Evolutionary conservation across 2,113 vertebrate species (phyloP), one percentile per base, ranked within the genome.

Genomic region (Salvelinus alpinus): DNA sequence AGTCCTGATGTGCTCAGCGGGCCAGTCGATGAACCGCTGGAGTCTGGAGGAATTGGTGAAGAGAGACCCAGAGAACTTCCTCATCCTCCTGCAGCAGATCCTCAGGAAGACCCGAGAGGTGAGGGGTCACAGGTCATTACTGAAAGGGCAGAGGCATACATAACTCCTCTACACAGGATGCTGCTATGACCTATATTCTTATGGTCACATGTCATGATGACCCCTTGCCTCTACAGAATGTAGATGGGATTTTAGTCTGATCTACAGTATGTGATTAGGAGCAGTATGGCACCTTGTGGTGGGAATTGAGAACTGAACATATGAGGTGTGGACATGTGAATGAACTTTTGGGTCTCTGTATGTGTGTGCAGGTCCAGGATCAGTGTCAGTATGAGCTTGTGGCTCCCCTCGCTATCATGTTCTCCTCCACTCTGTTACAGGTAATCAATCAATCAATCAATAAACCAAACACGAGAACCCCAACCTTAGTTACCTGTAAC

Each of bases 1-100:
- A 89, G 88, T 88, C 72, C 76, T 89, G 81, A 88, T 87, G 72
- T 88, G 87, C 78, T 4, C 89, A 87, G 95, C 94, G 0, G 96
- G 96, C 62, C 94, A 97, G 88, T 97, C 97, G 65, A 95, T 99
- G 91, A 99, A 98, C 86, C 96, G 96, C 82, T 99, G 97, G 97
- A 98, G 95, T 83, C 90, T 99, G 65, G 97, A 97, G 88, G 97
- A 99, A 87, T 89, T 99, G 79, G 95, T 99, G 75, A 98, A 95
- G 86, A 92, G 97, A 72, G 96, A 99, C 34, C 95, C 97, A 0
- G 86, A 94, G 1, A 95, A 98, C 91, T 97, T 96, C 87, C 90
- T 99, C 80, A 98, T 98, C 87, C 96, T 99, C 3, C 86, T 99
- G 78, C 95, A 98, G 73, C 96, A 98, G 90, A 97, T 99, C 82